phyloP scores from a whole-genome alignment of 1,140 invertebrate genomes.

The Coelopa frigida region DNA sequence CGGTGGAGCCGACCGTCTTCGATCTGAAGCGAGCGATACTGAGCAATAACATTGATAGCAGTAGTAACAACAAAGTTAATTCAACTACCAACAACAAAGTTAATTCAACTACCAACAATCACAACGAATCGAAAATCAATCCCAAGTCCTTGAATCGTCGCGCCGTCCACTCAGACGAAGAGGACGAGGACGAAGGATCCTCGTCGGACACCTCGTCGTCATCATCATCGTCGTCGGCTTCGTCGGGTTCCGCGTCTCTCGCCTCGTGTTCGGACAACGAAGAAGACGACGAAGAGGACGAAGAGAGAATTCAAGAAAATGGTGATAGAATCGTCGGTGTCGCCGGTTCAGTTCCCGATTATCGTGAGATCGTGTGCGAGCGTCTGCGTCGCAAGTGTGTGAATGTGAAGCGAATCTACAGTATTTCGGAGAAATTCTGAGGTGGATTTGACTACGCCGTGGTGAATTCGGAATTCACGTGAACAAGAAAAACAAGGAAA shows the following conservation, averaged over 20 bases:
- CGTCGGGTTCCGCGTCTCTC: constrained; percentile 13
- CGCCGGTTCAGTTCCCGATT: constrained; percentile 22
- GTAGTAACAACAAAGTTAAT: constrained; percentile 16
- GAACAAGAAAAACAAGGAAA: constrained; percentile 11
- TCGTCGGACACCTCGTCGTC: too few species aligned
- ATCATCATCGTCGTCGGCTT: background rate
- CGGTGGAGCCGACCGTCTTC: constrained; percentile 20
- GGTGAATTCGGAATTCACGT: background rate
- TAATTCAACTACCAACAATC: too few species aligned
- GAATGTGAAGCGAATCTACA: constrained; percentile 44
- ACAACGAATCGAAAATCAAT: too few species aligned
- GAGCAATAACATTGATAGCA: constrained; percentile 17
- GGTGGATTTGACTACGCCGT: constrained; percentile 5
- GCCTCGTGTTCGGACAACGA: constrained; percentile 22
- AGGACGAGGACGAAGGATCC: constrained; percentile 10
- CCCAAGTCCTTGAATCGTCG: too few species aligned
- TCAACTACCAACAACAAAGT: constrained; percentile 7
- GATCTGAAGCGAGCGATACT: constrained; percentile 38
- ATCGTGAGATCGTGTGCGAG: constrained; percentile 42
- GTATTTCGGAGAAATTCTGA: constrained; percentile 44
- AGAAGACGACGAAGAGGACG: constrained; percentile 36
- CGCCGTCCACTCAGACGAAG: background rate
- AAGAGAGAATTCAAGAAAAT: too few species aligned
- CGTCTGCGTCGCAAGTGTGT: constrained; percentile 42
- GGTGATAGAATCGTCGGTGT: too few species aligned